These are phyloP conservation scores for Drosophila busckii DNA, from an alignment of 1,140 invertebrate species.

Conservation along the genomic window DNA sequence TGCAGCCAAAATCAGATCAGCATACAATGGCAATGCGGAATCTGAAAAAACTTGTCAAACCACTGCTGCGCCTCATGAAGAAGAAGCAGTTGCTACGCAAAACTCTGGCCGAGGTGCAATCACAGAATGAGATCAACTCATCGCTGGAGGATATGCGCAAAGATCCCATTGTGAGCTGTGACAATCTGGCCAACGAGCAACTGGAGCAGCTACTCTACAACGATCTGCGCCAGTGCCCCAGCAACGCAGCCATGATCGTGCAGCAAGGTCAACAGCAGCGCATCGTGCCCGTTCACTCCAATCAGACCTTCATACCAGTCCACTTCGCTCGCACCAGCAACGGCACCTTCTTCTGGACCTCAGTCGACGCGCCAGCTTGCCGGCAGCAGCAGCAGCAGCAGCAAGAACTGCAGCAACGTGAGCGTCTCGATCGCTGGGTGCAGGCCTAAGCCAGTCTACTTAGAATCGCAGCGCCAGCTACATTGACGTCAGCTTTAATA, in stretches of 20 bases:
- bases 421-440: conserved; percentile 82
- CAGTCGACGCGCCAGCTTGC: conserved; percentile 77
- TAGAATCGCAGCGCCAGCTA: background rate
- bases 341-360: conserved; percentile 86
- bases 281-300: conserved; percentile 81
- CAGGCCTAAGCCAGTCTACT: conserved; percentile 81
- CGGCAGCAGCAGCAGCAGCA: conserved; percentile 61
- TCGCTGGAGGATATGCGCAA: conserved; percentile 79
- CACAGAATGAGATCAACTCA: conserved; percentile 71
- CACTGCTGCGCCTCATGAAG: conserved; percentile 79
- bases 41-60: conserved; percentile 80
- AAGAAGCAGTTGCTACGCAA: conserved; percentile 79
- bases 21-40: conserved; percentile 72
- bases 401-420: conserved; percentile 80
- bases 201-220: conserved; percentile 82
- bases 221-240: conserved; percentile 82
- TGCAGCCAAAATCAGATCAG: conserved; percentile 69
- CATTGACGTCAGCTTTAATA: conserved; percentile 81
- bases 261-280: conserved; percentile 81
- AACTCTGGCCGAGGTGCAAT: conserved; percentile 62
- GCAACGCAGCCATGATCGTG: conserved; percentile 82
- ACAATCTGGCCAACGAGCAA: conserved; percentile 83
- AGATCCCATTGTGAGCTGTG: conserved; percentile 74
- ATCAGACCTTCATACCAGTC: conserved; percentile 83
- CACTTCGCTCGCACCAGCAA: conserved; percentile 84